Conservation (phyloP, 2,113 vertebrate genomes). For the Geothlypis trichas region DNA sequence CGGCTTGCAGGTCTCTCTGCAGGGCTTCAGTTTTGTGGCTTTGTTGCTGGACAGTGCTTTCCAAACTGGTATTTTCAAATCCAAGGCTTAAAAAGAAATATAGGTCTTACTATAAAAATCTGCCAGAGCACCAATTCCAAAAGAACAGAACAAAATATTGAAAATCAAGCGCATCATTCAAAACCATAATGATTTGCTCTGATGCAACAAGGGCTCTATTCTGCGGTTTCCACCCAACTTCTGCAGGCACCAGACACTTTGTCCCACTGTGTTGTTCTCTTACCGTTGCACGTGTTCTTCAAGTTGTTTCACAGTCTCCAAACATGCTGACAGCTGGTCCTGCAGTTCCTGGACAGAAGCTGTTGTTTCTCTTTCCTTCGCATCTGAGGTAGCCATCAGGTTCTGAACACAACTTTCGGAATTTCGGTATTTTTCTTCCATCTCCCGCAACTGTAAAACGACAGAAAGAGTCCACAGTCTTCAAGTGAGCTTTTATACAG, state of each 20-base stretch:
- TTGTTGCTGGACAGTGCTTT: constrained; percentile 83
- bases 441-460: constrained; percentile 59
- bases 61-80: constrained; percentile 84
- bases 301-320: constrained; percentile 75
- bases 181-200: background rate
- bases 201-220: background rate
- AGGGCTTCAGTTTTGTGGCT: constrained; percentile 77
- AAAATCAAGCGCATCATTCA: background rate
- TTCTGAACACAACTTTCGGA: background rate
- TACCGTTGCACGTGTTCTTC: constrained; percentile 84
- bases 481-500: background rate
- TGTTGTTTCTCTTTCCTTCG: background rate
- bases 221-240: too few species aligned
- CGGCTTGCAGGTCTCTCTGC: constrained; percentile 79
- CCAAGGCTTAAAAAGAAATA: constrained; percentile 60
- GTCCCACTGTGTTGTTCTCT: background rate
- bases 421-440: background rate
- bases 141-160: background rate
- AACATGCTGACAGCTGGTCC: background rate
- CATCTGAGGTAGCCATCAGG: background rate
- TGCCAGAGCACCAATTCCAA: background rate
- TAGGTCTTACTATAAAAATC: background rate
- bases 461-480: background rate
- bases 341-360: background rate
- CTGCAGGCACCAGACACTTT: background rate